Evolutionary conservation across 1,140 invertebrate genomes (phyloP).

Genomic region (Drosophila varians): DNA sequence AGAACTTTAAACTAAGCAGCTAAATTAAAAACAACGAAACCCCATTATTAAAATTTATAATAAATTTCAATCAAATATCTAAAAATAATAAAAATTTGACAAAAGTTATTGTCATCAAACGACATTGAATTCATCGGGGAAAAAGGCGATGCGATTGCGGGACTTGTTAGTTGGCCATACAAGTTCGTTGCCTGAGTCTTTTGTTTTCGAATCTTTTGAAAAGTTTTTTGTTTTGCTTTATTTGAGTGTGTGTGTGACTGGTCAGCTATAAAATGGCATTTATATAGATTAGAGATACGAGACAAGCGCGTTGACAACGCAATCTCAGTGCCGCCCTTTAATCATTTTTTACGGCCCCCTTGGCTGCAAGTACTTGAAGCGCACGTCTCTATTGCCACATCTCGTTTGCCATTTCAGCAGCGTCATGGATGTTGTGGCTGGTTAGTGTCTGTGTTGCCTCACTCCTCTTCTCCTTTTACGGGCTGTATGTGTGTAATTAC

Average conservation of each 20-base stretch:
- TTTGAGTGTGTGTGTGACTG: background rate
- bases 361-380: conserved; percentile 17
- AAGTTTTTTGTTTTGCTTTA: background rate
- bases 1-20: no score
- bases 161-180: conserved; percentile 24
- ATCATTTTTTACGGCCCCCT: conserved; percentile 35
- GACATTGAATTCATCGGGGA: conserved; percentile 26
- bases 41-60: background rate
- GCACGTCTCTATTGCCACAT: conserved; percentile 28
- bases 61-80: background rate
- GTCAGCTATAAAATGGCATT: conserved; percentile 36
- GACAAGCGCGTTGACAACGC: conserved; percentile 45
- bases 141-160: background rate
- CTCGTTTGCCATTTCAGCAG: conserved; percentile 52
- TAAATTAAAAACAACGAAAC: no score
- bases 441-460: conserved; percentile 38
- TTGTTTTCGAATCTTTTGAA: conserved; percentile 28
- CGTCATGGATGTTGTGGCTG: conserved; percentile 45
- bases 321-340: conserved; percentile 59
- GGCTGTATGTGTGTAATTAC: conserved; percentile 16
- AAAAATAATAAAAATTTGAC: conserved; percentile 9
- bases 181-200: conserved; percentile 70
- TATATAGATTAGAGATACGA: conserved; percentile 31
- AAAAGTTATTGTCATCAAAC: background rate
- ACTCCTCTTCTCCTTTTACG: conserved; percentile 15